Evolutionary conservation across 2,888 invertebrate species (phyloP), one percentile per base, ranked within the genome.

Genomic region (Caenorhabditis panamensis): DNA sequence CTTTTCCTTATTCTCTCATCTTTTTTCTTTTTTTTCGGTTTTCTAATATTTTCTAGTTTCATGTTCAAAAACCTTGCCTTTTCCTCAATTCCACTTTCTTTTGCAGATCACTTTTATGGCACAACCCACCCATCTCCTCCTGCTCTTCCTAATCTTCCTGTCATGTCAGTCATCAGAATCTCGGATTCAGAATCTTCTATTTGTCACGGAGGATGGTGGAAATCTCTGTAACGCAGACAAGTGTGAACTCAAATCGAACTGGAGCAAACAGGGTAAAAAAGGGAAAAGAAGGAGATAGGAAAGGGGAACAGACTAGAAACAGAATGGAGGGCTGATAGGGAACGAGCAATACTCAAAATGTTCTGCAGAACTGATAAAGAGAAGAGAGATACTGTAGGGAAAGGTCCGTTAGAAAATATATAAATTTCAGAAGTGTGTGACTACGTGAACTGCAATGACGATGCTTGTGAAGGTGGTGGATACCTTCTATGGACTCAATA

Each of bases 391-490:
- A 16, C 16, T 44, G 2, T 5, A 13, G 9, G 31, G 31, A 31
- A 31, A 31, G 9, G 9, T 31, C 31, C 5, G 31, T 6, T 4
- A 31, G 9, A 31, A 31, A 31, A 31, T 31, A 9, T 4, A 31
- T 9, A 31, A 31, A 9, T 31, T 31, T 16, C 75, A 82, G 84
- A 80, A 54, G 49, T 71, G 16, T 87, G 87, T 47, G 59, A 67
- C 28, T 88, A 86, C 56, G 88, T 88, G 20, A 62, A 64, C 20
- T 63, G 71, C 24, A 79, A 87, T 62, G 71, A 76, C 53, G 84
- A 85, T 62, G 72, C 72, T 5, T 88, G 88, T 61, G 88, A 88
- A 68, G 88, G 88, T 16, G 88, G 88, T 36, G 88, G 88, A 26
- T 88, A 88, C 71, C 62, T 87, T 18, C 51, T 76, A 28, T 87